These are phyloP conservation scores for Paralinhomoeus sp. DNA, from an alignment of 2,888 invertebrate species.

Conservation along the genomic window DNA sequence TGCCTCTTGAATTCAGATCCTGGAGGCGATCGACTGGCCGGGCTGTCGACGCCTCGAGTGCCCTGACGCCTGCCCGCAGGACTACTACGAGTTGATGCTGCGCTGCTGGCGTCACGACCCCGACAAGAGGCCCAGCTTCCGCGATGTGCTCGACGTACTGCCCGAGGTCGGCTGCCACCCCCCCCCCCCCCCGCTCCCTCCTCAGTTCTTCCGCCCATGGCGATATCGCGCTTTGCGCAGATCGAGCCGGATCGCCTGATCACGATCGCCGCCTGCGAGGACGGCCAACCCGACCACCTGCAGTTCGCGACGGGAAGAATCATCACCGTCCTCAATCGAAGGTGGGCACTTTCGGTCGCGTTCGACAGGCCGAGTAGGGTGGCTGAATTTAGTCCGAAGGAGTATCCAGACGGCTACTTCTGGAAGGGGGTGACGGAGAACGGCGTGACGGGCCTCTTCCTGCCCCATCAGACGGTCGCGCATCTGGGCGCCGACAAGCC, in stretches of 20 bases:
- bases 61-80: conserved; percentile 78
- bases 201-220: too few relatives aligned
- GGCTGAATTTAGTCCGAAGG: conserved; percentile 15
- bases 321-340: conserved; percentile 70
- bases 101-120: conserved; percentile 92
- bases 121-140: conserved; percentile 61
- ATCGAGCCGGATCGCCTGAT: conserved; percentile 78
- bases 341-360: too few relatives aligned
- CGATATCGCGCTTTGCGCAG: too few relatives aligned
- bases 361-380: too few relatives aligned
- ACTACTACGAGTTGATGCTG: conserved; percentile 70
- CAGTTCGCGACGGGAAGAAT: conserved; percentile 65
- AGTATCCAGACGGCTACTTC: conserved; percentile 27
- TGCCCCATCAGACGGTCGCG: conserved; percentile 64
- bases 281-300: conserved; percentile 46
- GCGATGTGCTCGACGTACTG: conserved; percentile 51
- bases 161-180: conserved; percentile 39
- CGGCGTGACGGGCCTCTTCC: conserved; percentile 77
- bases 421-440: conserved; percentile 77
- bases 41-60: conserved; percentile 59
- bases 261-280: conserved; percentile 41
- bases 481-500: conserved; percentile 59
- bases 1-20: conserved; percentile 35
- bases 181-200: too few relatives aligned
- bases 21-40: conserved; percentile 74